These are phyloP conservation scores for Sthenelais limicola DNA, from an alignment of 2,888 invertebrate species.

Conservation along the genomic window DNA sequence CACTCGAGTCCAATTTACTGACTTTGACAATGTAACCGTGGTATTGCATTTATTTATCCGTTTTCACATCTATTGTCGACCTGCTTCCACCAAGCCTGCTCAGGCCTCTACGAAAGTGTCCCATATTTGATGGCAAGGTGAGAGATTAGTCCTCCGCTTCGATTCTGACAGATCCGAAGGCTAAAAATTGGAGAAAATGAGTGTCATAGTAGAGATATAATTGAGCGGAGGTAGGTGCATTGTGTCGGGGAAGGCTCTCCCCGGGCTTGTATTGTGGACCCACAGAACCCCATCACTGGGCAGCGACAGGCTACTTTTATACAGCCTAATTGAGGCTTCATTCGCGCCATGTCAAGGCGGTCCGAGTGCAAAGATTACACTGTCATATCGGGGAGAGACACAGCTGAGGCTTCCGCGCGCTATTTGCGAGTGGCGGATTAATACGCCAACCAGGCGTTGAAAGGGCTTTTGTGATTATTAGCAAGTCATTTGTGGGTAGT, in stretches of 20 bases:
- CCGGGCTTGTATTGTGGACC: slow-evolving; percentile 1
- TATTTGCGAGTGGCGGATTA: slow-evolving; percentile 25
- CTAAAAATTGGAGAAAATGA: slow-evolving; percentile 30
- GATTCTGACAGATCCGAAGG: too few relatives aligned
- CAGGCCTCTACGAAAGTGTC: too few relatives aligned
- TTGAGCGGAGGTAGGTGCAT: slow-evolving; percentile 29
- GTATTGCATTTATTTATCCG: too few relatives aligned
- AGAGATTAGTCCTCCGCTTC: too few relatives aligned
- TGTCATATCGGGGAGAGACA: slow-evolving; percentile 22
- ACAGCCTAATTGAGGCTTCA: slow-evolving; percentile 20
- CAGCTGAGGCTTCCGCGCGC: slow-evolving; percentile 36
- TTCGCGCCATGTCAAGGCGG: neutral
- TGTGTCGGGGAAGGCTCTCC: neutral
- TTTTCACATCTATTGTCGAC: too few relatives aligned
- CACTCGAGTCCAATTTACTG: too few relatives aligned
- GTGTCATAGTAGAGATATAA: slow-evolving; percentile 36
- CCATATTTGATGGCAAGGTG: too few relatives aligned
- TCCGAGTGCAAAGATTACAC: slow-evolving; percentile 37
- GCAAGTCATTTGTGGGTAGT: slow-evolving; percentile 30
- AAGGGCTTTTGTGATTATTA: slow-evolving; percentile 40
- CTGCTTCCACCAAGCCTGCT: too few relatives aligned
- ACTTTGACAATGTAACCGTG: too few relatives aligned
- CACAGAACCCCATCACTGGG: neutral
- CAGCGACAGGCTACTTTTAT: slow-evolving; percentile 6
- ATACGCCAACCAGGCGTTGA: slow-evolving; percentile 28